Base-by-base conservation (phyloP, 1,140 invertebrate genomes). In the Aphaenogaster rudis region DNA sequence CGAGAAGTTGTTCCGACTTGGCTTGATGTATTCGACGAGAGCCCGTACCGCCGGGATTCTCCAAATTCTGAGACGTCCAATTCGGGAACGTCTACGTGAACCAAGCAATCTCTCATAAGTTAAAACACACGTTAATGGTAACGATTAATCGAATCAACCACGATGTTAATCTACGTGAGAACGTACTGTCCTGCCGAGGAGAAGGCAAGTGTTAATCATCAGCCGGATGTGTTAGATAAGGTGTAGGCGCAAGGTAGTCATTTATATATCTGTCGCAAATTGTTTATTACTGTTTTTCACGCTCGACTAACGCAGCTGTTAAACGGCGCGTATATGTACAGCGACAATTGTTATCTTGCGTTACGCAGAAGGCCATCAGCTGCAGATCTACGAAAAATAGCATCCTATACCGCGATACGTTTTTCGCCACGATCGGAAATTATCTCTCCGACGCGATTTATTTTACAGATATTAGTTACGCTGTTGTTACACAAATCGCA, bases 271-370 rank as follows among this genome's bases (percentile, higher is more conserved):
- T 69, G 59, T 72, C 36, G 52, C 9, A 63, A 71, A 81, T 78
- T 1, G 2, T 85, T 87, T 91, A 91, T 88, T 91, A 81, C 84
- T 91, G 81, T 61, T 36, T 66, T 82, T 79, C 77, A 82, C 88
- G 63, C 79, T 33, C 57, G 64, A 84, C 61, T 88, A 91, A 72
- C 71, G 52, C 77, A 21, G 33, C 28, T 72, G 86, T 90, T 90
- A 88, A 86, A 54, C 59, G 36, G 67, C 21, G 21, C 45, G 13
- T 76, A 39, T 76, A 61, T 50, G 45, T 57, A 87, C 42, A 66
- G 52, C 36, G 42, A 33, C 54, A 50, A 64, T 79, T 28, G 74
- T 85, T 50, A 72, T 82, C 72, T 84, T 15, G 71, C 36, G 79
- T 89, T 86, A 88, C 80, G 21, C 21, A 81, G 48, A 45, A 86